These are phyloP conservation scores for Megaleporinus macrocephalus DNA, from an alignment of 2,113 vertebrate genomes.

Conservation along the genomic window DNA sequence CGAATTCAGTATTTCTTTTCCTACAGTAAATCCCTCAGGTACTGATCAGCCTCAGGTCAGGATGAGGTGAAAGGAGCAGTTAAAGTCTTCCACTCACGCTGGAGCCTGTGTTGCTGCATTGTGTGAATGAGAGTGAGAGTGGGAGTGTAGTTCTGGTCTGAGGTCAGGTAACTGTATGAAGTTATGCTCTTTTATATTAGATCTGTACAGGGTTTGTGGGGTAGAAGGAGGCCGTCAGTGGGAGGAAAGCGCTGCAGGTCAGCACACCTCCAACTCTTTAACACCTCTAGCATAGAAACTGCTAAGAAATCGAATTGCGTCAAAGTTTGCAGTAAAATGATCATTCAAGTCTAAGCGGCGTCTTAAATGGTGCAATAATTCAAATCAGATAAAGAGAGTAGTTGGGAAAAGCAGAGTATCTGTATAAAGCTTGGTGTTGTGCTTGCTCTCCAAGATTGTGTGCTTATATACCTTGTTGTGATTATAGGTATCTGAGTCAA, in stretches of 20 bases:
- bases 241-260: background rate
- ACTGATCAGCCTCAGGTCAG: conserved; percentile 5
- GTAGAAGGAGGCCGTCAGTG: conserved; percentile 20
- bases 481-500: too few species aligned
- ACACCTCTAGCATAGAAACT: background rate
- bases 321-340: background rate
- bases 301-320: background rate
- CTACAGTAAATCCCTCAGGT: background rate
- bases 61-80: conserved; percentile 7
- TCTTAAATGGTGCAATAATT: too few species aligned
- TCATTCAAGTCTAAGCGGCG: background rate
- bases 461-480: too few species aligned
- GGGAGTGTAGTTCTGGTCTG: conserved; percentile 1
- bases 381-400: too few species aligned
- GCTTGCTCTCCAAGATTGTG: too few species aligned
- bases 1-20: background rate
- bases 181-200: conserved; percentile 30
- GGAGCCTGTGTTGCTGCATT: conserved; percentile 4
- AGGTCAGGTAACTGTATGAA: conserved; percentile 22
- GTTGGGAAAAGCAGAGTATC: too few species aligned
- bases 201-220: conserved; percentile 7
- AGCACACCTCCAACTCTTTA: background rate
- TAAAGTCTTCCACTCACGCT: background rate
- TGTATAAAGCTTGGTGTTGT: too few species aligned
- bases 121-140: conserved; percentile 29